These are phyloP conservation scores for Sesia apiformis DNA, from an alignment of 2,888 invertebrate species.

Conservation along the genomic window DNA sequence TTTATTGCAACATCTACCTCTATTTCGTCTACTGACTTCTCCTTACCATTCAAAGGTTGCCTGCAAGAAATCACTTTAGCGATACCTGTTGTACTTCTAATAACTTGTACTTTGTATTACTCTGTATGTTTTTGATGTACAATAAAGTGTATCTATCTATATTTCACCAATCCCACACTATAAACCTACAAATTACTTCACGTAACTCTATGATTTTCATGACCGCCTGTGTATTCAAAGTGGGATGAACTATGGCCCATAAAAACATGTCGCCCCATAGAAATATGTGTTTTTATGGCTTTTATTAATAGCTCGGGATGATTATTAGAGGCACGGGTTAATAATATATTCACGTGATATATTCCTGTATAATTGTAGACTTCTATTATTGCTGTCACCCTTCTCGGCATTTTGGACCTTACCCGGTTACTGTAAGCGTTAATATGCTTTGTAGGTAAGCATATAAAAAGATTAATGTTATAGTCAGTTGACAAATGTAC, in stretches of 20 bases:
- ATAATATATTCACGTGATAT: conserved; percentile 24
- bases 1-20: no score
- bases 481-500: conserved; percentile 18
- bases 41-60: no score
- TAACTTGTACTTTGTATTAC: no score
- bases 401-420: not conserved
- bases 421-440: not conserved
- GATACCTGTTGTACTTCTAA: no score
- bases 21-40: no score
- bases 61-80: no score
- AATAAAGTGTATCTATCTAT: no score
- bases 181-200: not conserved
- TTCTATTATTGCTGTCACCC: not conserved
- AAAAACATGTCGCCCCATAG: conserved; percentile 38
- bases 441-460: not conserved
- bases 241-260: conserved; percentile 31
- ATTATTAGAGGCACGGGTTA: conserved; percentile 33
- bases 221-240: conserved; percentile 20
- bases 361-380: conserved; percentile 15
- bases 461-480: not conserved
- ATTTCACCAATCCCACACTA: no score
- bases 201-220: conserved; percentile 8
- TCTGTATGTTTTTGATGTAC: no score
- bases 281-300: conserved; percentile 22
- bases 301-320: conserved; percentile 36